Conservation (phyloP, 2,888 invertebrate genomes). For the Lissonota sp. region DNA sequence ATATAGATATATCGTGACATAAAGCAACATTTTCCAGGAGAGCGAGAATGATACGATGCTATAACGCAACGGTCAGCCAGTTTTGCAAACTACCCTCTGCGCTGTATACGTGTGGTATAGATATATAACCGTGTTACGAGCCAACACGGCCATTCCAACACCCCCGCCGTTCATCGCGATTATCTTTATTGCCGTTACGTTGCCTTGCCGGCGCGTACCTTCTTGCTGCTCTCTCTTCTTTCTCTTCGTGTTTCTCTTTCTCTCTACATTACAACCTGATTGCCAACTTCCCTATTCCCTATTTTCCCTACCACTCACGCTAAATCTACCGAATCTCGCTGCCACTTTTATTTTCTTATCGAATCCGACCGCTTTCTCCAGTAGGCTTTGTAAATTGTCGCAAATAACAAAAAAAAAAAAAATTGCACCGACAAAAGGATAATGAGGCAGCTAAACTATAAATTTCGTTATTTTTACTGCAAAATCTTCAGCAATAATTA, state of each 20-base stretch:
- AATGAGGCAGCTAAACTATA: neutral
- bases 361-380: conserved; percentile 10
- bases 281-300: conserved; percentile 20
- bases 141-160: conserved; percentile 75
- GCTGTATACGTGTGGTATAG: neutral
- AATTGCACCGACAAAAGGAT: neutral
- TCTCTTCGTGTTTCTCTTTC: conserved; percentile 11
- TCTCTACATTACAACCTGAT: conserved; percentile 35
- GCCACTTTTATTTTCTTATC: conserved; percentile 18
- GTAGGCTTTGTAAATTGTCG: neutral
- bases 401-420: conserved; percentile 3
- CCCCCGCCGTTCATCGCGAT: conserved; percentile 73
- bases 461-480: neutral
- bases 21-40: conserved; percentile 11
- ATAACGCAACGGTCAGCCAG: conserved; percentile 25
- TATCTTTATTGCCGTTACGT: conserved; percentile 71
- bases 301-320: neutral
- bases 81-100: neutral
- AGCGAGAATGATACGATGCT: conserved; percentile 15
- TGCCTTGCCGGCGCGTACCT: conserved; percentile 29
- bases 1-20: conserved; percentile 6
- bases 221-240: conserved; percentile 15
- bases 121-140: conserved; percentile 74
- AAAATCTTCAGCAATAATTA: neutral
- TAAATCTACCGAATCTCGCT: conserved; percentile 22